A percentile compares a stretch with the other conserved stretches of the same genome.
phyloP scores from a whole-genome alignment of 2,888 invertebrate species.

The Stictocephala bisonia region DNA sequence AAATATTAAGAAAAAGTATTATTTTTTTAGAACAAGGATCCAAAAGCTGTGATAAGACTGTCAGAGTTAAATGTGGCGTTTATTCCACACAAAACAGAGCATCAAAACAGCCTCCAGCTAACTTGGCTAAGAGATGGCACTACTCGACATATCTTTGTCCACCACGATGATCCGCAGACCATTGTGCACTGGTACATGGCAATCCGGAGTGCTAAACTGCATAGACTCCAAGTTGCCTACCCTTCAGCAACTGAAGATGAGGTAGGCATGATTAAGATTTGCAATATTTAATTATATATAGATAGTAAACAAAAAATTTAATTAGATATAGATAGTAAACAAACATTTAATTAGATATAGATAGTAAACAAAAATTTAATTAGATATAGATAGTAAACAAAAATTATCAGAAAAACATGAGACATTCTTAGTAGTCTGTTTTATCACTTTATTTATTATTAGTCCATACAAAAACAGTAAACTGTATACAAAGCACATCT shows the following conservation, averaged over 20 bases:
- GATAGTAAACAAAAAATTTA: no score
- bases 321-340: no score
- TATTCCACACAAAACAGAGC: conserved; percentile 83
- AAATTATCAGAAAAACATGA: no score
- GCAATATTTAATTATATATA: no score
- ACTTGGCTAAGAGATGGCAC: conserved; percentile 87
- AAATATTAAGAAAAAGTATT: not conserved
- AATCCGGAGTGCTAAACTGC: conserved; percentile 85
- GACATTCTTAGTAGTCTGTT: no score
- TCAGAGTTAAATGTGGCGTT: conserved; percentile 88
- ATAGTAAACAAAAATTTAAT: no score
- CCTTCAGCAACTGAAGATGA: conserved; percentile 80
- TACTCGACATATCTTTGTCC: conserved; percentile 88
- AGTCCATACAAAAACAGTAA: no score
- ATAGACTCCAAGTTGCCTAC: conserved; percentile 84
- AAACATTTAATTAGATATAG: no score
- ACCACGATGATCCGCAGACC: conserved; percentile 86
- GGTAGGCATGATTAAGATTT: no score
- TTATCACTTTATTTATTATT: no score
- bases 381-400: no score
- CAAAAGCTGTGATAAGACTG: conserved; percentile 83
- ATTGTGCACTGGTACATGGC: conserved; percentile 89
- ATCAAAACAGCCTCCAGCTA: conserved; percentile 84
- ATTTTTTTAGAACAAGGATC: conserved; percentile 70
- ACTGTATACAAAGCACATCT: no score